Conservation (phyloP, 2,113 vertebrate species). For the Salvelinus alpinus region DNA sequence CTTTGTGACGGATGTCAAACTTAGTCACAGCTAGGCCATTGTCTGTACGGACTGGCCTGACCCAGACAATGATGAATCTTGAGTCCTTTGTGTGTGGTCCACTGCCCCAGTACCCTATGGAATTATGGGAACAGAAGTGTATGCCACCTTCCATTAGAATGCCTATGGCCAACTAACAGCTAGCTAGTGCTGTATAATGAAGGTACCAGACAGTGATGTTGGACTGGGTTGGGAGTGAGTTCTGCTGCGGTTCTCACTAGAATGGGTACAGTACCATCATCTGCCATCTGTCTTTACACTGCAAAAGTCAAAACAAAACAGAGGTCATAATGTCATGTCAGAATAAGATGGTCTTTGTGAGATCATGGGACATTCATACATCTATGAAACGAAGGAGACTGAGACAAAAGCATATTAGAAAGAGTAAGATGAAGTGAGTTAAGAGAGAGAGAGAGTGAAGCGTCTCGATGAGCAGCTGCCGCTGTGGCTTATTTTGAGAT, state of each 20-base stretch:
- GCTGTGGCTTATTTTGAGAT: constrained; percentile 76
- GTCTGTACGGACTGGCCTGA: constrained; percentile 27
- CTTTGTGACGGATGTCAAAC: constrained; percentile 29
- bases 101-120: background rate
- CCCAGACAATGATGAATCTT: constrained; percentile 40
- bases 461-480: constrained; percentile 84
- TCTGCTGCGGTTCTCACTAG: background rate
- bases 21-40: constrained; percentile 15
- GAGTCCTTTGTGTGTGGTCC: constrained; percentile 38
- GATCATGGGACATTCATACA: background rate
- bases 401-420: background rate
- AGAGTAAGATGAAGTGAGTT: background rate
- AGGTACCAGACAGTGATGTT: constrained; percentile 18
- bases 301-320: background rate
- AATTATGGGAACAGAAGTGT: constrained; percentile 38
- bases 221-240: background rate
- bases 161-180: constrained; percentile 21
- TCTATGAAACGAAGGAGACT: background rate
- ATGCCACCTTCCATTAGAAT: constrained; percentile 30
- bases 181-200: constrained; percentile 19
- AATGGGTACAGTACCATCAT: constrained; percentile 14
- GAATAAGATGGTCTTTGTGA: background rate
- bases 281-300: background rate
- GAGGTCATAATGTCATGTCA: background rate
- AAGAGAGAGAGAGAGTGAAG: constrained; percentile 70